Base-by-base conservation (phyloP, 2,888 invertebrate species). In the Drosophila algonquin region DNA sequence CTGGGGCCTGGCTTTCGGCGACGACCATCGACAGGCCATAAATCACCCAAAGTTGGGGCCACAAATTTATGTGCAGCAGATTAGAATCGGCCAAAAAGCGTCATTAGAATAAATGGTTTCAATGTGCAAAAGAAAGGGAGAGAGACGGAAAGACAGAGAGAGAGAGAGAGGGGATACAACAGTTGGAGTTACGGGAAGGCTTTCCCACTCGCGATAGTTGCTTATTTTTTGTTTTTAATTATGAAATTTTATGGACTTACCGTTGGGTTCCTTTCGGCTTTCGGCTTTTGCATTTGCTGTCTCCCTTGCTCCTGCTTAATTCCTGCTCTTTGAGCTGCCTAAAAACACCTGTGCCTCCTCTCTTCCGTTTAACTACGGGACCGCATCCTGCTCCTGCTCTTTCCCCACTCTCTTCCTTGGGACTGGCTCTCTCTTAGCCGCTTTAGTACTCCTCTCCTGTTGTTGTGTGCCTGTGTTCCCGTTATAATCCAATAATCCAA, bases 11-110 rank as follows among this genome's bases (percentile, higher is more conserved):
- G 57, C 69, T 56, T 54, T 67, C 44, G 57, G 69, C 85, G 86
- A 87, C 89, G 89, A 90, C 89, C 90, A 90, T 90, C 90, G 89
- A 90, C 90, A 88, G 89, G 89, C 89, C 81, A 90, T 90, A 90
- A 90, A 90, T 90, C 90, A 90, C 87, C 76, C 81, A 82, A 87
- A 89, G 82, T 90, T 86, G 88, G 86, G 82, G 40, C 80, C 89
- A 89, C 77, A 77, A 84, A 84, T 84, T 84, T 84, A 84, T 84
- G 89, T 83, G 84, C 89, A 79, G 73, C 73, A 76, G 83, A 84
- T 84, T 86, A 84, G 88, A 83, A 84, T 84, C 83, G 74, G 40
- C 52, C 69, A 47, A 54, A 69, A 69, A 69, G 69, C 71, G 71
- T 73, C 71, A 73, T 72, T 72, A 72, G 71, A 72, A 72, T 72